phyloP scores from a whole-genome alignment of 2,797 vertebrate species.

The Schizopygopsis malacanthus region DNA sequence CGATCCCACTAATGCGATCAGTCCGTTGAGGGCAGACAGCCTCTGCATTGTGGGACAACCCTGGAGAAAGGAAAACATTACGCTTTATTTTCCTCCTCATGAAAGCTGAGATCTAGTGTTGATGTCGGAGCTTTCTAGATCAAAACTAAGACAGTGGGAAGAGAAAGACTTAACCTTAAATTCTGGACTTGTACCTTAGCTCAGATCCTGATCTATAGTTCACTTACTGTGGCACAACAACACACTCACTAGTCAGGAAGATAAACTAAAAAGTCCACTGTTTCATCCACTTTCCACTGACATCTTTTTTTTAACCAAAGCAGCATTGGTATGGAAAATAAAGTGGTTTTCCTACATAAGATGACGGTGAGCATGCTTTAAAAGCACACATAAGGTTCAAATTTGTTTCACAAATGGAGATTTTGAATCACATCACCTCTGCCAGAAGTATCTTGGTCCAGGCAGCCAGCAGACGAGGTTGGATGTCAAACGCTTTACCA shows the following conservation, averaged over 20 bases:
- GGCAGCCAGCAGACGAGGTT: conserved; percentile 83
- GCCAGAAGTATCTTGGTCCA: conserved; percentile 91
- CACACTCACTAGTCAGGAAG: background rate
- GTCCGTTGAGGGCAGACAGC: conserved; percentile 89
- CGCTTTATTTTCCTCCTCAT: background rate
- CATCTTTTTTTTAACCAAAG: background rate
- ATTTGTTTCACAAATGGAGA: background rate
- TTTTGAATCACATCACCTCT: conserved; percentile 78
- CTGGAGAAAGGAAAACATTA: conserved; percentile 67
- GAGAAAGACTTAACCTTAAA: background rate
- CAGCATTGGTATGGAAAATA: background rate
- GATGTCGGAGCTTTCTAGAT: conserved; percentile 3
- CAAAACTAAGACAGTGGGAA: background rate
- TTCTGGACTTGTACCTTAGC: background rate
- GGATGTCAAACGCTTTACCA: conserved; percentile 90
- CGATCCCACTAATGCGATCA: conserved; percentile 91
- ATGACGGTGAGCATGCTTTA: background rate
- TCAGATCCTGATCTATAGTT: conserved; percentile 1
- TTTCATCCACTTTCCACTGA: background rate
- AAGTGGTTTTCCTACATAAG: background rate
- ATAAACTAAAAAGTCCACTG: too few species aligned
- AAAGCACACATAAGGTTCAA: background rate
- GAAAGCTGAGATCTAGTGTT: background rate
- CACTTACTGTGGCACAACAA: background rate
- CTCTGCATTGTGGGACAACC: conserved; percentile 94